Conservation (phyloP, 2,888 invertebrate species). For the Diogma glabrata region DNA sequence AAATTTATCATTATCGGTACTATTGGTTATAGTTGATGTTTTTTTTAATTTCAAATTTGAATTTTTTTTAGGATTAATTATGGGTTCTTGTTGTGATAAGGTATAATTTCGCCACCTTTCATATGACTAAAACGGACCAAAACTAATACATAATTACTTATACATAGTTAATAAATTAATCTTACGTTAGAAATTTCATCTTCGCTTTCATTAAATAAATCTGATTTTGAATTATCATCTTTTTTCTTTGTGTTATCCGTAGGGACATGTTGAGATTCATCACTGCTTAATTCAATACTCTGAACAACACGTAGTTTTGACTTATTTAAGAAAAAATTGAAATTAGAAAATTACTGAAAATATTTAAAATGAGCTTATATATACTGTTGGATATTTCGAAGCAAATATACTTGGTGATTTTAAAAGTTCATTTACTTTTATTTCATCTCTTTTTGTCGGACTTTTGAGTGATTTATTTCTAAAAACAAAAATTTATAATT, state of each 20-base stretch:
- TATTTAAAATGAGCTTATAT: neutral
- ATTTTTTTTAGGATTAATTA: no score
- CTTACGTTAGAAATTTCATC: neutral
- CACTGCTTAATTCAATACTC: neutral
- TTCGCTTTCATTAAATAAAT: neutral
- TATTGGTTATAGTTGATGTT: no score
- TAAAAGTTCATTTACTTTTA: neutral
- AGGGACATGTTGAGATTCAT: no score
- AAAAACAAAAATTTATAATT: neutral
- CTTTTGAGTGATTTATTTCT: neutral
- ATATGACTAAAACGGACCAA: neutral
- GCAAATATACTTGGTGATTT: conserved; percentile 4
- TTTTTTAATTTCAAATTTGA: no score
- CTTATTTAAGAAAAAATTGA: neutral
- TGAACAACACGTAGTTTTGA: neutral
- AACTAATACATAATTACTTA: neutral
- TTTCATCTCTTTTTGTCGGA: neutral
- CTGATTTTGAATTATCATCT: neutral
- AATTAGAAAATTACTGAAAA: neutral
- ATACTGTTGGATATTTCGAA: neutral
- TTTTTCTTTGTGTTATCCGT: neutral
- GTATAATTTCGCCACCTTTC: neutral
- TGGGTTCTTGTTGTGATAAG: no score
- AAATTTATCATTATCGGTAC: no score
- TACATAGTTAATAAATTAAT: neutral